phyloP scores from a whole-genome alignment of 2,113 vertebrate genomes.

The Fregata magnificens region DNA sequence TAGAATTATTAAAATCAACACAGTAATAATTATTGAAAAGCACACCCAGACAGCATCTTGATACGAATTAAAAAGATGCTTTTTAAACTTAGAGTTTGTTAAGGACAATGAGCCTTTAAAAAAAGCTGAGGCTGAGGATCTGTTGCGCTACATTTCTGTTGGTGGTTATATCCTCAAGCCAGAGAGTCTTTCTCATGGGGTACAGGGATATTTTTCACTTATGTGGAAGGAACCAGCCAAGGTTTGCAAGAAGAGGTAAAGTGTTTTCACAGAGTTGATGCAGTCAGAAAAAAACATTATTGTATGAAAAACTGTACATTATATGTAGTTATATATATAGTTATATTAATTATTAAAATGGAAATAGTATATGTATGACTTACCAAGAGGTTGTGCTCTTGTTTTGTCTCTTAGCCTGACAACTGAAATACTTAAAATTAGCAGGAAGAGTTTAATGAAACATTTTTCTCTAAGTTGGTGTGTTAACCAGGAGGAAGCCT shows the following conservation, averaged over 20 bases:
- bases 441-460: background rate
- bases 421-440: constrained; percentile 12
- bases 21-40: background rate
- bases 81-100: background rate
- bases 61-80: background rate
- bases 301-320: background rate
- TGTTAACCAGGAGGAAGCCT: background rate
- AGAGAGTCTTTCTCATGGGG: background rate
- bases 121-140: background rate
- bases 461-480: background rate
- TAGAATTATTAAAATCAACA: background rate
- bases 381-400: background rate
- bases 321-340: too few species aligned
- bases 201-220: background rate
- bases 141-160: background rate
- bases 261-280: background rate
- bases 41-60: background rate
- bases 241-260: background rate
- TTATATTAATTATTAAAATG: background rate
- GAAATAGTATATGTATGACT: background rate
- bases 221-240: background rate
- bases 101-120: background rate
- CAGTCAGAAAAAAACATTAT: background rate
- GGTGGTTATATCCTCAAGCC: background rate
- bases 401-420: rapidly evolving